These are phyloP conservation scores for Aradophagus sp. DNA, from an alignment of 1,140 invertebrate species.

Conservation along the genomic window DNA sequence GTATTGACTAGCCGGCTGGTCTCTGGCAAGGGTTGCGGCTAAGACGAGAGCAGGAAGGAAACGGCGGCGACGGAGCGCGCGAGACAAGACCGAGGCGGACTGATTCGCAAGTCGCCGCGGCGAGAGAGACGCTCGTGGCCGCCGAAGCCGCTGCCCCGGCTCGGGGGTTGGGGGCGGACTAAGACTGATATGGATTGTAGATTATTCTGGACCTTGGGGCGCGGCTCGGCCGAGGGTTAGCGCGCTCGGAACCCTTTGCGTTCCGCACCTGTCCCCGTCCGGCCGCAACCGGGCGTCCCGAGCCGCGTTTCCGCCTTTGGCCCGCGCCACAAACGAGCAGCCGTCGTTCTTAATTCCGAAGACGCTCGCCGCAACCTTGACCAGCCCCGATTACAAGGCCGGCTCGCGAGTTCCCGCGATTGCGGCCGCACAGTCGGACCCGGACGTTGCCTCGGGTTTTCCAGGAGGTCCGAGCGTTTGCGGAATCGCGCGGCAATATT, in stretches of 20 bases:
- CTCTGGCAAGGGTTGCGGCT: constrained; percentile 72
- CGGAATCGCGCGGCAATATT: no score
- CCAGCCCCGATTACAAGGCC: constrained; percentile 55
- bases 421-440: no score
- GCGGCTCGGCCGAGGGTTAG: constrained; percentile 75
- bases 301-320: constrained; percentile 23
- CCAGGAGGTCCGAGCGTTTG: no score
- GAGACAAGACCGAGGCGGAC: constrained; percentile 44
- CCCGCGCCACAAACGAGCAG: not conserved
- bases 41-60: constrained; percentile 66
- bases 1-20: constrained; percentile 64
- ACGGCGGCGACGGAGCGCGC: constrained; percentile 35
- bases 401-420: no score
- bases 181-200: constrained; percentile 76
- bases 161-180: constrained; percentile 61
- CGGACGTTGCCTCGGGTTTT: no score
- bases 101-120: constrained; percentile 19
- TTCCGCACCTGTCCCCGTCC: constrained; percentile 48
- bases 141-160: constrained; percentile 62
- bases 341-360: no score
- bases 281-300: constrained; percentile 13
- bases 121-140: constrained; percentile 34
- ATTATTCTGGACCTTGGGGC: constrained; percentile 76
- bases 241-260: constrained; percentile 69
- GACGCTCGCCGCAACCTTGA: constrained; percentile 41